Base-by-base conservation (phyloP, 1,140 invertebrate species). In the Aphaenogaster ashmeadi region DNA sequence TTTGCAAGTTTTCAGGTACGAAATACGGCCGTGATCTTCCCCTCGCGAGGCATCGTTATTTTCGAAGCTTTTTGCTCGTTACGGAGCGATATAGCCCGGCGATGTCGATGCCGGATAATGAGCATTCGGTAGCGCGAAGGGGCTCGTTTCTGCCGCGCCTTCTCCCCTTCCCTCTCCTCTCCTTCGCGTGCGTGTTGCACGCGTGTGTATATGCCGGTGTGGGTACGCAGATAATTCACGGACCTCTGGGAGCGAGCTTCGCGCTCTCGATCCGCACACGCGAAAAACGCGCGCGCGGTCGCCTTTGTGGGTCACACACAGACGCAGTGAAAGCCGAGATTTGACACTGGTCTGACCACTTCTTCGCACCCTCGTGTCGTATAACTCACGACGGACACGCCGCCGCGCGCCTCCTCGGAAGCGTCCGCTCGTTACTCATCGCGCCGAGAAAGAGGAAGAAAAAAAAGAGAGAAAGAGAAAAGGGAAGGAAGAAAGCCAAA, bases 301-400 rank as follows among this genome's bases (percentile, higher is more conserved):
- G 8, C 78, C 47, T 88, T 88, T 90, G 50, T 88, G 75, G 90
- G 89, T 88, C 90, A 90, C 58, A 69, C 58, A 77, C 81, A 86
- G 36, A 52, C 74, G 50, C 81, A 90, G 90, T 90, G 89, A 91
- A 91, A 88, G 90, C 87, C 78, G 75, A 90, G 81, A 91, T 91
- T 91, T 91, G 89, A 91, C 90, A 90, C 69, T 75, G 75, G 58
- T 69, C 75, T 50, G 64, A 90, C 90, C 89, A 90, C 88, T 90
- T 87, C 77, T 87, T 62, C 79, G 60, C 44, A 56, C 85, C 86
- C 86, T 79, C 80, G 56, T 69, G 80, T 50, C 69, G 80, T 84
- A 75, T 84, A 84, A 84, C 69, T 84, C 80, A 83, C 18, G 67
- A 58, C 54, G 74, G 50, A 67, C 52, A 52, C 38, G 80, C 66